Conservation (phyloP, 2,797 vertebrate species). For the Syngnathus rostellatus region DNA sequence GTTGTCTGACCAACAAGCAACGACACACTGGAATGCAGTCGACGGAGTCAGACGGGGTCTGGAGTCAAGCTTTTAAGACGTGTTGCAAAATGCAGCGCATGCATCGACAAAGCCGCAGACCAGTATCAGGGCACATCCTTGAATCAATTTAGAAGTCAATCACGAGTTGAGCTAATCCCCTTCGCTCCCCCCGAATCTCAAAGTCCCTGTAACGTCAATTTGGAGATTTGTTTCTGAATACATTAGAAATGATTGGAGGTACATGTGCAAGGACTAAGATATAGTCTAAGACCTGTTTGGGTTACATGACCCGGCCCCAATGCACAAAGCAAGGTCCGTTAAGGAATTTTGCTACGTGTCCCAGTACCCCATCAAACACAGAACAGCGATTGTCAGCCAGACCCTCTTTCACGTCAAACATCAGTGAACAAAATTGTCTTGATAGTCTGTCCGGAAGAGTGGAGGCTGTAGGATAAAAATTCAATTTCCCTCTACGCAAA, state of each 20-base stretch:
- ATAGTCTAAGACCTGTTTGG: too few species aligned
- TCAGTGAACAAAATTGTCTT: too few species aligned
- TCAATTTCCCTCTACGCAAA: not conserved
- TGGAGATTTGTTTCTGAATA: not conserved
- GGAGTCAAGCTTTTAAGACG: conserved; percentile 35
- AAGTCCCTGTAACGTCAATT: not conserved
- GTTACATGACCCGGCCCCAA: too few species aligned
- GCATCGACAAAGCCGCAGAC: not conserved
- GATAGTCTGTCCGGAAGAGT: too few species aligned
- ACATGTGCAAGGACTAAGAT: too few species aligned
- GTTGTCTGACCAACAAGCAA: conserved; percentile 24
- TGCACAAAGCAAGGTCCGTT: too few species aligned
- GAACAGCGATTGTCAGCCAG: not conserved
- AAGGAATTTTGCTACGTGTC: too few species aligned
- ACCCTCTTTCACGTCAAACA: too few species aligned
- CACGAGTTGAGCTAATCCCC: not conserved
- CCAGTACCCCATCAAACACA: not conserved
- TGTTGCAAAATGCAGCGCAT: conserved; percentile 13
- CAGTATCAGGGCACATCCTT: not conserved
- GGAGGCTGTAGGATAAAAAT: not conserved
- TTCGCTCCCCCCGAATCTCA: not conserved
- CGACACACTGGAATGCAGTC: conserved; percentile 32
- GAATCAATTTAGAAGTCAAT: not conserved
- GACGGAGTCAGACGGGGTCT: conserved; percentile 20
- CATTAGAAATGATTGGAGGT: not conserved